Base-by-base conservation (phyloP, 2,113 vertebrate genomes). In the Psammodynastes pulverulentus region DNA sequence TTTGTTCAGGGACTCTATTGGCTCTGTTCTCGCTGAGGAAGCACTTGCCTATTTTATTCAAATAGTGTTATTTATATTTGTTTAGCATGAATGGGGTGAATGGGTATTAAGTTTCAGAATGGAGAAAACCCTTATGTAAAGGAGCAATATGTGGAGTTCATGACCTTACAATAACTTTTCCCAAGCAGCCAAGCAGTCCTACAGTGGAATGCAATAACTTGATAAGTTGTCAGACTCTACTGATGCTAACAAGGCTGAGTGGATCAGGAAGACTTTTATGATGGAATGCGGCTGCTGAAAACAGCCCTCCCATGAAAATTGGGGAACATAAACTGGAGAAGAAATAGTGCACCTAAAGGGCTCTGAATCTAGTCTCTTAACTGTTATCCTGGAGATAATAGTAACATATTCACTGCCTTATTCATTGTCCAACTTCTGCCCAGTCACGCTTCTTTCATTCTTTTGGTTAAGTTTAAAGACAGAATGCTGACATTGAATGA, bases 141-240 rank as follows among this genome's bases (percentile, higher is more conserved):
- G 43, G 19, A 84, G 26, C 53, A 89, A 49, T 34, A 86, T 52
- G 53, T 90, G n/a, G 90, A 3, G 1, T 1, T 79, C 79, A 79
- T 86, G 62, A 51, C 26, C 24, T 88, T 87, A 90, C 86, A 53
- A 45, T 15, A 39, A 45, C 51, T 0, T 88, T 34, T 54, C 13
- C 0, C 0, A 4, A 56, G 24, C 34, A 88, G 58, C 21, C 89
- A 4, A 86, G 45, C 67, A 89, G 91, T 3, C 46, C 19, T 29
- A 54, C 54, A 8, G 0, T 88, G 92, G 86, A 93, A 85, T 91
- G 67, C 34, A 91, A 56, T 49, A 79, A 93, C 58, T 52, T 84
- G 86, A 90, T 49, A 45, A 54, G 87, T 39, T 2, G 3, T 87
- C 86, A 84, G 89, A 93, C 39, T 53, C 53, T 13, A 72, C 56